Conservation (phyloP, 2,797 vertebrate genomes). For the Amblyraja radiata region DNA sequence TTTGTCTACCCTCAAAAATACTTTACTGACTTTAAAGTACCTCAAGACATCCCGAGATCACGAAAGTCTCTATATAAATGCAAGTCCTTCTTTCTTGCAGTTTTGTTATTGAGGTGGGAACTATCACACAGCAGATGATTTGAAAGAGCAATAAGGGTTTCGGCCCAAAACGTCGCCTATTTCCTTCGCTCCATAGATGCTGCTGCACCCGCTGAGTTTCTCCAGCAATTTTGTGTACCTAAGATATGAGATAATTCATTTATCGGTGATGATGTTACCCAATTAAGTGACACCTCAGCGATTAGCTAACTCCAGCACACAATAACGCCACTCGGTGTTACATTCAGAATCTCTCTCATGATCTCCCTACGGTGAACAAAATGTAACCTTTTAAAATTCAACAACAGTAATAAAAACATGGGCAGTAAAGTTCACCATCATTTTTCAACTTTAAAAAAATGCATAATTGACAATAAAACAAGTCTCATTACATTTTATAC, state of each 20-base stretch:
- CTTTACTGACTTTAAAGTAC: no score
- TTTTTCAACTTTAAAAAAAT: not conserved
- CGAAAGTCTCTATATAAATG: no score
- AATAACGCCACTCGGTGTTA: not conserved
- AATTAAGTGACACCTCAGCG: not conserved
- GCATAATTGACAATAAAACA: not conserved
- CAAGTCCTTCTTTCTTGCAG: no score
- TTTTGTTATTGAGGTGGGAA: not conserved
- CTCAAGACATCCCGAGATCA: no score
- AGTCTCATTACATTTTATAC: slow-evolving; percentile 18
- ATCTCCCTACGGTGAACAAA: not conserved
- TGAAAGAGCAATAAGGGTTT: slow-evolving; percentile 12
- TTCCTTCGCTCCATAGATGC: no score
- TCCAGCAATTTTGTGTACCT: no score
- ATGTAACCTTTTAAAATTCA: not conserved
- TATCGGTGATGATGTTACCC: not conserved
- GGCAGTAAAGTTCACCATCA: not conserved
- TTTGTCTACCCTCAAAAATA: no score
- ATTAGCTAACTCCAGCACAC: not conserved
- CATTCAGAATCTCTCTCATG: not conserved
- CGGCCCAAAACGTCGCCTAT: no score
- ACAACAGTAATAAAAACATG: not conserved
- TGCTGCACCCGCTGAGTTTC: no score
- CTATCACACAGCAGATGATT: not conserved
- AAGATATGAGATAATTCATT: not conserved